Conservation (phyloP, 2,113 vertebrate species). For the Donacobius atricapilla region DNA sequence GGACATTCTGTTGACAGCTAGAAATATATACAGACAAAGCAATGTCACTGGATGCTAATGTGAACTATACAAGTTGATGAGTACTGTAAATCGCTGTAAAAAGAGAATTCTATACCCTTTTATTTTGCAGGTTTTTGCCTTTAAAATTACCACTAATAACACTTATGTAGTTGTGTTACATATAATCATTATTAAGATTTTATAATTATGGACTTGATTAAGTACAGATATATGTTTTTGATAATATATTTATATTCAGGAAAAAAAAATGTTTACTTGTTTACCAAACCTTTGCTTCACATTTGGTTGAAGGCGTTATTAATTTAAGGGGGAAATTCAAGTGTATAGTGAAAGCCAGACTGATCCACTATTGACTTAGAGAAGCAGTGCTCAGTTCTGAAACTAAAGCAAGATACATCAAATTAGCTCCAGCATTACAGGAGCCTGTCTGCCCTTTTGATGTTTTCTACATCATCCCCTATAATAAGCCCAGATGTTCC, state of each 20-base stretch:
- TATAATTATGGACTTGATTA: slow-evolving; percentile 36
- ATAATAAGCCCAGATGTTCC: slow-evolving; percentile 4
- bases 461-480: slow-evolving; percentile 4
- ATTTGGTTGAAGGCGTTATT: not conserved
- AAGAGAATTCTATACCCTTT: slow-evolving; percentile 63
- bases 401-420: slow-evolving; percentile 1
- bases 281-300: not conserved
- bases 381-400: slow-evolving; percentile 5
- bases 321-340: not conserved
- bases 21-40: slow-evolving; percentile 89
- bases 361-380: not conserved
- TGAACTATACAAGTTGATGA: slow-evolving; percentile 88
- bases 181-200: slow-evolving; percentile 45
- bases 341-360: not conserved
- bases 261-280: not conserved
- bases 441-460: slow-evolving; percentile 19
- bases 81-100: slow-evolving; percentile 82
- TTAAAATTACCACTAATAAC: slow-evolving; percentile 37
- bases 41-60: slow-evolving; percentile 93
- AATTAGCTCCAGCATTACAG: not conserved
- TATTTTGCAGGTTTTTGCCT: slow-evolving; percentile 48
- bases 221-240: not conserved
- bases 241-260: not conserved
- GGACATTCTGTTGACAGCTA: slow-evolving; percentile 95
- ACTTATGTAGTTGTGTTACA: slow-evolving; percentile 25